Conservation (phyloP, 2,888 invertebrate species). For the Heliconius charithonia region DNA sequence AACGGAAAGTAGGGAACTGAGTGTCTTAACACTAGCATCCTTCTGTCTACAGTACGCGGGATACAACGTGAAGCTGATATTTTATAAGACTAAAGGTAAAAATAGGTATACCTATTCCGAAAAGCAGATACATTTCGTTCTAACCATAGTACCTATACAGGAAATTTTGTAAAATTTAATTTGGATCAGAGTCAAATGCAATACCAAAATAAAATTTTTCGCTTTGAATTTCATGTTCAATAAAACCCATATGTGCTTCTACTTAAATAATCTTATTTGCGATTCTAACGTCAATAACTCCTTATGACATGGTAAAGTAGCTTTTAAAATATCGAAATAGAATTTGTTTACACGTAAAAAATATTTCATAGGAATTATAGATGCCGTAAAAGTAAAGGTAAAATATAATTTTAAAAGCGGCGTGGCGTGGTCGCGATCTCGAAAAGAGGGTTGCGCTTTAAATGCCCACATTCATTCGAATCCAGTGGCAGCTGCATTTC, state of each 20-base stretch:
- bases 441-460: constrained; percentile 35
- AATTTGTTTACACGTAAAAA: constrained; percentile 2
- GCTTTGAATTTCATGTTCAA: constrained; percentile 18
- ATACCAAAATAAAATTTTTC: constrained; percentile 23
- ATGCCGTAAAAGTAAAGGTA: constrained; percentile 11
- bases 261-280: constrained; percentile 33
- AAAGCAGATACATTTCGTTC: constrained; percentile 8
- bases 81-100: too few relatives aligned
- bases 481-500: constrained; percentile 38
- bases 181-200: constrained; percentile 30
- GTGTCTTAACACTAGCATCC: too few relatives aligned
- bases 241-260: constrained; percentile 1
- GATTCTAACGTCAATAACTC: background rate
- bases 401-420: constrained; percentile 15
- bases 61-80: too few relatives aligned
- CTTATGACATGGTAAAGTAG: background rate
- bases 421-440: constrained; percentile 13
- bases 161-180: constrained; percentile 24
- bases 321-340: constrained; percentile 7
- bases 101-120: too few relatives aligned
- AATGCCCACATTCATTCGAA: constrained; percentile 42
- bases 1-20: too few relatives aligned
- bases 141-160: background rate
- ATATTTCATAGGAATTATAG: constrained; percentile 9
- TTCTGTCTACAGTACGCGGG: too few relatives aligned